Base-by-base conservation (phyloP, 2,113 vertebrate species). In the Tautogolabrus adspersus region DNA sequence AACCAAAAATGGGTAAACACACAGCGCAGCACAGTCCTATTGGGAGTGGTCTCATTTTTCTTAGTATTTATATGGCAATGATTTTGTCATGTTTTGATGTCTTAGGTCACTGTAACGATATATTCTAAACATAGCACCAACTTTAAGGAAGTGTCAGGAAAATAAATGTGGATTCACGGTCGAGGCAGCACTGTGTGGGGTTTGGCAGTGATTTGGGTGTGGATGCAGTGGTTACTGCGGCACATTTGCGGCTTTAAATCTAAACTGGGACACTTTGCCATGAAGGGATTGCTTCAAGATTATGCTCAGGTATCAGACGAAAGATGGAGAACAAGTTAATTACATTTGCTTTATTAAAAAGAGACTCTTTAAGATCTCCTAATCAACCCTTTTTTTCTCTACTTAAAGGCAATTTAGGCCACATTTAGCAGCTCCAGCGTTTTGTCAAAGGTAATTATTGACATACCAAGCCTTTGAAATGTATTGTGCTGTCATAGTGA, bases 301-400 rank as follows among this genome's bases (percentile, higher is more conserved):
- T 51, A 13, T 37, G 8, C 75, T 67, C 10, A n/a, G 8, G 37
- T 61, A 49, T 55, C 47, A 40, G 15, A 13, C n/a, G 65, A 58
- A 65, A 61, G 57, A 66, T 55, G 42, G 47, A 16, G 56, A 74
- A 74, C 10, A 62, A 55, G 59, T 79, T 83, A 81, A 81, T 81
- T 79, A 75, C 75, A 72, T 74, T 79, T 71, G 65, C 68, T 67
- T 83, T 38, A 52, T 83, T 86, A 68, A 83, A 63, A 62, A 34
- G 57, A 2, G 18, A 66, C 64, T 64, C 42, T 65, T 56, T 44
- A 19, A 66, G 59, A 66, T 23, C 46, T 60, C 64, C 37, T 72
- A 67, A 58, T 84, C 68, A 77, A 72, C 60, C 30, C 49, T n/a
- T 26, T 15, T 69, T 12, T 22, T 66, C 51, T 72, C 18, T 30